Evolutionary conservation across 2,888 invertebrate species (phyloP).

Genomic region (Aricia artaxerxes): DNA sequence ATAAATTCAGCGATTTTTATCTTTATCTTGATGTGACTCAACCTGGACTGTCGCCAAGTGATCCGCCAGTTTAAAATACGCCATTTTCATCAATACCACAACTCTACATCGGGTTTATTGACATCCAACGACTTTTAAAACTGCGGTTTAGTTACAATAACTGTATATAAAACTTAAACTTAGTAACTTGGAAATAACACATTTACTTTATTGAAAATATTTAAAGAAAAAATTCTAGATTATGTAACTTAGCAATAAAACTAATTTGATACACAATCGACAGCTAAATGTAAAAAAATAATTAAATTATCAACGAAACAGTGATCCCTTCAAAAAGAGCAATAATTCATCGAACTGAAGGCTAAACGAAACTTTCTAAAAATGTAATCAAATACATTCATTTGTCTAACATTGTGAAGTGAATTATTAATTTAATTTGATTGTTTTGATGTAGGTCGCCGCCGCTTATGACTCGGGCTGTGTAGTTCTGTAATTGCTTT

Average conservation of each 20-base stretch:
- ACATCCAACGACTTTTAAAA: not conserved
- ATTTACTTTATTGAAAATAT: too few species aligned
- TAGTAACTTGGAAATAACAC: too few species aligned
- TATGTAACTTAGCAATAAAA: not conserved
- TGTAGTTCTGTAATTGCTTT: conserved; percentile 57
- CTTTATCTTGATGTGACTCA: not conserved
- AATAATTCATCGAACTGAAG: not conserved
- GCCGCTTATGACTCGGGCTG: conserved; percentile 41
- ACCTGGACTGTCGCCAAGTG: not conserved
- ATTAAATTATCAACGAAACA: not conserved
- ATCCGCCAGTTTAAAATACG: not conserved
- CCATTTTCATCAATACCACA: not conserved
- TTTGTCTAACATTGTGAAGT: conserved; percentile 1
- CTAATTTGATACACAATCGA: not conserved
- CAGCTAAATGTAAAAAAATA: not conserved
- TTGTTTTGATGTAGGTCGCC: conserved; percentile 31
- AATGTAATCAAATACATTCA: conserved; percentile 6
- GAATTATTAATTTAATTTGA: conserved; percentile 20
- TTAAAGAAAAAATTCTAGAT: too few species aligned
- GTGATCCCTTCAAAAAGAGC: not conserved
- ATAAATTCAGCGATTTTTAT: not conserved
- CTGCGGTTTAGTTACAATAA: not conserved
- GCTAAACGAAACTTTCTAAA: not conserved
- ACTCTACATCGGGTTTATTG: not conserved
- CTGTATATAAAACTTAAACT: not conserved